These are phyloP conservation scores for Acheta domesticus DNA, from an alignment of 2,888 invertebrate species.

Conservation along the genomic window DNA sequence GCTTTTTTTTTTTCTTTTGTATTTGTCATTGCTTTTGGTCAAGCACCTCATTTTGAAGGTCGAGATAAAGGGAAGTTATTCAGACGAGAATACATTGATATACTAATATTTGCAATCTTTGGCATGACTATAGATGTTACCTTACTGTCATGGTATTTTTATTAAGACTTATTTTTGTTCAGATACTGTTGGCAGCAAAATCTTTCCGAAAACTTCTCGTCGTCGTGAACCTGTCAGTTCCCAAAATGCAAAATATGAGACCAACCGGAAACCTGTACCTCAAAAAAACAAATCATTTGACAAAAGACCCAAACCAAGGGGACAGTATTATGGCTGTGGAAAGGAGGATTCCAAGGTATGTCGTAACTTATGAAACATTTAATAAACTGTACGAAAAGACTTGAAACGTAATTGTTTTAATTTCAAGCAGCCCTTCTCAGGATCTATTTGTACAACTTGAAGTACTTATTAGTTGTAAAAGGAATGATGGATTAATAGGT, in stretches of 20 bases:
- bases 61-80: not conserved
- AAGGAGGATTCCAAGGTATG: constrained; percentile 64
- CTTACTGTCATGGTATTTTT: not conserved
- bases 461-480: too few species aligned
- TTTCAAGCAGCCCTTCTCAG: too few species aligned
- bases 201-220: constrained; percentile 60
- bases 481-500: too few species aligned
- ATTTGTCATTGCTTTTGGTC: not conserved
- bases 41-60: not conserved
- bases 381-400: too few species aligned
- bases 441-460: too few species aligned
- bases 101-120: too few species aligned
- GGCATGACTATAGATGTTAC: too few species aligned
- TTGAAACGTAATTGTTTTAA: too few species aligned
- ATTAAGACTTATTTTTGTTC: not conserved
- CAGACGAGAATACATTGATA: not conserved
- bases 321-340: constrained; percentile 60
- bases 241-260: constrained; percentile 59
- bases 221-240: constrained; percentile 57
- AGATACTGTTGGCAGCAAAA: constrained; percentile 51
- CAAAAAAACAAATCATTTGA: constrained; percentile 65
- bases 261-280: constrained; percentile 64
- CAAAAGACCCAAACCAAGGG: constrained; percentile 69
- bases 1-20: not conserved
- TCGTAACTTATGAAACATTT: not conserved